These are phyloP conservation scores for Steinernema scapterisci DNA, from an alignment of 2,888 invertebrate species.

Conservation along the genomic window DNA sequence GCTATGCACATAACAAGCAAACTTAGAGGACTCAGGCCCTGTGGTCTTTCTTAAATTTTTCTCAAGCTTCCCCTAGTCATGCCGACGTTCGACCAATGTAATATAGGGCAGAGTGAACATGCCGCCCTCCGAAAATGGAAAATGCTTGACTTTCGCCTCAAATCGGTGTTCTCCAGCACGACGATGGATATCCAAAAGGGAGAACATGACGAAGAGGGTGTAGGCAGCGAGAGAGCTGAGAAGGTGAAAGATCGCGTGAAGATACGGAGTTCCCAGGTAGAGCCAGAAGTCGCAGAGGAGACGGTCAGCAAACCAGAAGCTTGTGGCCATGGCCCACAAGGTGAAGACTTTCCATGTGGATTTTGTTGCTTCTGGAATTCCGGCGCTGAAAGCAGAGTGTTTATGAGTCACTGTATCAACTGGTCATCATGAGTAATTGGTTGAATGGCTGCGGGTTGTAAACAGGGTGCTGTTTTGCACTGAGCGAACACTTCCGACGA, in stretches of 20 bases:
- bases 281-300: conserved; percentile 64
- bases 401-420: neutral
- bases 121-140: conserved; percentile 36
- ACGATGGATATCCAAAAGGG: conserved; percentile 60
- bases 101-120: conserved; percentile 41
- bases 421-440: no score
- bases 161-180: conserved; percentile 53
- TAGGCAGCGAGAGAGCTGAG: conserved; percentile 61
- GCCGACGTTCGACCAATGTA: conserved; percentile 31
- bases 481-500: no score
- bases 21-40: neutral
- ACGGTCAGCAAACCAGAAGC: conserved; percentile 63
- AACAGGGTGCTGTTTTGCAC: no score
- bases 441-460: no score
- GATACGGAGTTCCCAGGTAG: conserved; percentile 61
- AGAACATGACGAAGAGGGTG: conserved; percentile 65
- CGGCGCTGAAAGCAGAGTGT: conserved; percentile 47
- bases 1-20: neutral
- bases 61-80: neutral
- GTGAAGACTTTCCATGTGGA: conserved; percentile 57
- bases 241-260: conserved; percentile 64
- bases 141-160: conserved; percentile 42
- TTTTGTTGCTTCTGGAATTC: conserved; percentile 57
- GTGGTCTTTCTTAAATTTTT: neutral
- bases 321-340: conserved; percentile 58